Percentiles rank a stretch among this genome's conserved stretches.
Evolutionary conservation across 2,888 invertebrate genomes (phyloP).

Genomic region (Diarsia rubi): DNA sequence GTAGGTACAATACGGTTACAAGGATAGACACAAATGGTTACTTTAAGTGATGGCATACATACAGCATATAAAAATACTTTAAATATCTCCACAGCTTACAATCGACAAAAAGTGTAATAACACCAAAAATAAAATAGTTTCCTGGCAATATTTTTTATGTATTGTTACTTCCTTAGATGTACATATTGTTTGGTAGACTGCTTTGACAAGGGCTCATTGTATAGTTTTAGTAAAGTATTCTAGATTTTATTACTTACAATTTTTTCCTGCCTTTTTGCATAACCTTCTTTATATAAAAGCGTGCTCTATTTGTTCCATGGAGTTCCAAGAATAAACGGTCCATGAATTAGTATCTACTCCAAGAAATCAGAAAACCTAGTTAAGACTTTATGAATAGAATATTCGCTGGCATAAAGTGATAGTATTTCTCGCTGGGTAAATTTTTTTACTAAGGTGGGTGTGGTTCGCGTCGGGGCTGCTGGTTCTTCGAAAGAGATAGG

Average conservation of each 20-base stretch:
- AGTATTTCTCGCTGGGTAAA: neutral
- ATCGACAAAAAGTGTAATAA: too few species aligned
- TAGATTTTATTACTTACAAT: neutral
- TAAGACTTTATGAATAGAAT: neutral
- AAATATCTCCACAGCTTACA: neutral
- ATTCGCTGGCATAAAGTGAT: neutral
- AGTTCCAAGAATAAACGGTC: neutral
- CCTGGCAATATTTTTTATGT: neutral
- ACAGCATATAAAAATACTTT: neutral
- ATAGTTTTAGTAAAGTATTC: neutral
- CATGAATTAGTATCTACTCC: constrained; percentile 26
- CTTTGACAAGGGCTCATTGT: neutral
- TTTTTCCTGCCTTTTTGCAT: neutral
- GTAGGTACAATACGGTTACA: neutral
- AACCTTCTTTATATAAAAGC: neutral
- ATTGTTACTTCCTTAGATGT: neutral
- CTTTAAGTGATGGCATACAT: too few species aligned
- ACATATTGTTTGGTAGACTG: neutral
- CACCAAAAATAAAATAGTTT: neutral
- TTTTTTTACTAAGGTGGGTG: neutral
- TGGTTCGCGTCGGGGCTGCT: too few species aligned
- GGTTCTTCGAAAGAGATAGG: too few species aligned
- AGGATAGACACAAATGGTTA: too few species aligned
- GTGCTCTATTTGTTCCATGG: neutral
- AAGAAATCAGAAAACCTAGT: constrained; percentile 22